phyloP scores from a whole-genome alignment of 2,888 invertebrate genomes.

The Lordiphosa andalusiaca region DNA sequence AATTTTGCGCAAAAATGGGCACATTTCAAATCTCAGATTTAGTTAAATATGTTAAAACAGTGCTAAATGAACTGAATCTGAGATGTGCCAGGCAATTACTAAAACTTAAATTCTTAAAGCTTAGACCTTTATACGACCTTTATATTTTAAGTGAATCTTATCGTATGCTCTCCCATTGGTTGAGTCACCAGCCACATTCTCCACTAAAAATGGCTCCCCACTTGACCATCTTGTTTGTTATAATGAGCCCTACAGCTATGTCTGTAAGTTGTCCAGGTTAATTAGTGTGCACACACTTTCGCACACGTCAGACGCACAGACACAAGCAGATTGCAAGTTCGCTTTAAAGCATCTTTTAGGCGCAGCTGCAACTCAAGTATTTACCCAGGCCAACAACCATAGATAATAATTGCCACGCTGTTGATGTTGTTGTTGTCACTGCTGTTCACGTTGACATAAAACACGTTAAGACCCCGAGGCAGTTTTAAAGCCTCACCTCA shows the following conservation, averaged over 20 bases:
- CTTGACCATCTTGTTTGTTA: slow-evolving; percentile 39
- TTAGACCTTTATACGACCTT: too few relatives aligned
- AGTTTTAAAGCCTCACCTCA: slow-evolving; percentile 53
- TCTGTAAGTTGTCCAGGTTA: slow-evolving; percentile 36
- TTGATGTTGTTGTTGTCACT: slow-evolving; percentile 17
- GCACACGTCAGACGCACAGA: slow-evolving; percentile 6
- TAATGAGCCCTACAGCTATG: slow-evolving; percentile 41
- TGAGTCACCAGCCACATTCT: slow-evolving; percentile 9
- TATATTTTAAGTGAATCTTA: too few relatives aligned
- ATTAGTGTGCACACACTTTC: slow-evolving; percentile 37
- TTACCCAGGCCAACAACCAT: slow-evolving; percentile 22
- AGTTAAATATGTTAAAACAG: too few relatives aligned
- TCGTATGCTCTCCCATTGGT: too few relatives aligned
- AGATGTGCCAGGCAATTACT: too few relatives aligned
- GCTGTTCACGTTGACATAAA: slow-evolving; percentile 66
- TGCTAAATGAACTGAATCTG: too few relatives aligned
- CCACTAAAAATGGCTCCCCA: slow-evolving; percentile 36
- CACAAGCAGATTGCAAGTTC: slow-evolving; percentile 16
- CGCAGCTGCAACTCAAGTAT: slow-evolving; percentile 66
- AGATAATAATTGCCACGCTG: slow-evolving; percentile 57
- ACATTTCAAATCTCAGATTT: too few relatives aligned
- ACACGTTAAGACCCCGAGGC: slow-evolving; percentile 62
- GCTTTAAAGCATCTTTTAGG: slow-evolving; percentile 60
- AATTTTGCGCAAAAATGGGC: too few relatives aligned
- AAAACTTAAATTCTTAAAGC: too few relatives aligned